phyloP scores from a whole-genome alignment of 2,797 vertebrate genomes.

The Peromyscus melanophrys region DNA sequence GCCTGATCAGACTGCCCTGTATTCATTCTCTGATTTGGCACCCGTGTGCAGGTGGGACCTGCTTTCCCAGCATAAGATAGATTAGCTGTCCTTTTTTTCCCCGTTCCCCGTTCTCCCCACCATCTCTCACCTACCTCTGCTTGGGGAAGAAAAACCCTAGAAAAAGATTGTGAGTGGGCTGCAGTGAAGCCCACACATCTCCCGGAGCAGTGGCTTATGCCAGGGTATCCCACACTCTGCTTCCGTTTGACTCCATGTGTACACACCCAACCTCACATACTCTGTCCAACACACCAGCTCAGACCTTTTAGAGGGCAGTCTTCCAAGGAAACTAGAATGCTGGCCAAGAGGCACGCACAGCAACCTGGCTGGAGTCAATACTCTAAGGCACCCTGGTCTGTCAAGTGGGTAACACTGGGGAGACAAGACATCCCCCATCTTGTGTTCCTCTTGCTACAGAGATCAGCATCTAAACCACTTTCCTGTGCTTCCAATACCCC shows the following conservation, averaged over 20 bases:
- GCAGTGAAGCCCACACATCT: not conserved
- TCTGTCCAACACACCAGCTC: too few species aligned
- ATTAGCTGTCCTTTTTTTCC: not conserved
- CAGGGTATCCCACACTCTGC: not conserved
- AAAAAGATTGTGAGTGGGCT: not conserved
- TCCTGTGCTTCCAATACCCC: not conserved
- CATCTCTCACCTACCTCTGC: not conserved
- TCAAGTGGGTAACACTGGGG: rapidly evolving
- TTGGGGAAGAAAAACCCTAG: not conserved
- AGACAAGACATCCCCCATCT: rapidly evolving
- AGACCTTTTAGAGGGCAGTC: not conserved
- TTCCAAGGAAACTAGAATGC: not conserved
- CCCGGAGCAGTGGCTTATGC: too few species aligned
- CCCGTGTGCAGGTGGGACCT: rapidly evolving
- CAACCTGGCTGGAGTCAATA: too few species aligned
- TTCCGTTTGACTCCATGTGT: not conserved
- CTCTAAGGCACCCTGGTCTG: not conserved
- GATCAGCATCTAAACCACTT: not conserved
- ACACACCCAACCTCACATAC: not conserved
- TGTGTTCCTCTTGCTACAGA: not conserved
- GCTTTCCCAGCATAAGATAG: not conserved
- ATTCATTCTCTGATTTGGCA: not conserved
- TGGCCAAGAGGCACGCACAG: not conserved
- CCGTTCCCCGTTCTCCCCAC: not conserved
- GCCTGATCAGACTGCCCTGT: not conserved